phyloP scores from a whole-genome alignment of 2,113 vertebrate species.

The Casuarius casuarius region DNA sequence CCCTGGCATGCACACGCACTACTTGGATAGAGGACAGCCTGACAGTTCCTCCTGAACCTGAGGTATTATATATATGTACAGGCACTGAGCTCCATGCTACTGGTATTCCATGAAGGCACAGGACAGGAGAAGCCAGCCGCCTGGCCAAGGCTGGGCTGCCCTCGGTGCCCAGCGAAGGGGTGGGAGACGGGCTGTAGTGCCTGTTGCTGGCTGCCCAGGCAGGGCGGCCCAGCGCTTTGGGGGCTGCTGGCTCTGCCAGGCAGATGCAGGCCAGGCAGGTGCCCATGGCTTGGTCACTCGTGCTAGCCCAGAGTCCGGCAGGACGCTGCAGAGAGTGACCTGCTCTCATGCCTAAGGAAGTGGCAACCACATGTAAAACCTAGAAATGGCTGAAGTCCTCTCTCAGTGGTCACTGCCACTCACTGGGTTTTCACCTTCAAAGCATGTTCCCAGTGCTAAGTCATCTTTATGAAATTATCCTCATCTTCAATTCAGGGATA shows the following conservation, averaged over 20 bases:
- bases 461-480: neutral
- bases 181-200: neutral
- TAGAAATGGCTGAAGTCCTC: neutral
- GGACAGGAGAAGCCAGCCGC: neutral
- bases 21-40: neutral
- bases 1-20: neutral
- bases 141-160: neutral
- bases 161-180: neutral
- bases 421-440: neutral
- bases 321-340: neutral
- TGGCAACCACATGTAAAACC: neutral
- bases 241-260: neutral
- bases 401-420: neutral
- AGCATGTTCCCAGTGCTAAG: neutral
- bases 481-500: neutral
- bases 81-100: neutral
- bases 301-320: neutral
- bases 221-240: neutral
- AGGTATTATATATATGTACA: neutral
- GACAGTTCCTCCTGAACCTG: neutral
- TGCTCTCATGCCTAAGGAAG: neutral
- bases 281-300: neutral
- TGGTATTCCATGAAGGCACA: neutral
- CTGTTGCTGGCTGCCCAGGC: neutral
- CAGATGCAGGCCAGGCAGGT: rapidly evolving